Percentiles rank a stretch among this genome's conserved stretches.
phyloP scores from a whole-genome alignment of 2,113 vertebrate genomes.

The Phyllopteryx taeniolatus region DNA sequence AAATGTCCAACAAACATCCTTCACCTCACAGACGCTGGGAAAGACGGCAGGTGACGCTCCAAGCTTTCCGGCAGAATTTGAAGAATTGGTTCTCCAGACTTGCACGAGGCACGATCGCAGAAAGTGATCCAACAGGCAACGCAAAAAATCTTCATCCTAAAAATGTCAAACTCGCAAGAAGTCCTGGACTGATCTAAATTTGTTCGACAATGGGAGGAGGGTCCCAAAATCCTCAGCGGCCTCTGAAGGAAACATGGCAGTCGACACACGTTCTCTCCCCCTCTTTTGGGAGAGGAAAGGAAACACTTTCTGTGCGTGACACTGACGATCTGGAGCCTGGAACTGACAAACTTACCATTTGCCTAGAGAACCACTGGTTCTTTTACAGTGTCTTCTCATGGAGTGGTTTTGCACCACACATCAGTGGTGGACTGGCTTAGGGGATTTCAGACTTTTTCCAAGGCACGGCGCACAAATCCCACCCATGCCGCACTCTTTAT shows the following conservation, averaged over 20 bases:
- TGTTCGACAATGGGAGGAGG: constrained; percentile 45
- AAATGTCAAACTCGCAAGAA: constrained; percentile 58
- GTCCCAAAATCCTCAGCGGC: constrained; percentile 51
- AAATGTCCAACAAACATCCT: constrained; percentile 42
- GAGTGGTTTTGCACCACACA: constrained; percentile 57
- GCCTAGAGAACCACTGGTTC: constrained; percentile 72
- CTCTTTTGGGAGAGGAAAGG: constrained; percentile 40
- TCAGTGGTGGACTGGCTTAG: constrained; percentile 48
- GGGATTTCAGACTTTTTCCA: constrained; percentile 67
- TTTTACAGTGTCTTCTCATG: constrained; percentile 66
- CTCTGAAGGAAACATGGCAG: constrained; percentile 45
- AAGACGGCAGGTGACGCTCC: constrained; percentile 36
- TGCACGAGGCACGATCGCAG: constrained; percentile 36
- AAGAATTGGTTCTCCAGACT: constrained; percentile 70
- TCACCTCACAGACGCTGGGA: constrained; percentile 51
- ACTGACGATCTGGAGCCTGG: constrained; percentile 50
- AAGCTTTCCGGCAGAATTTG: constrained; percentile 69
- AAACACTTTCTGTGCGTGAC: constrained; percentile 75
- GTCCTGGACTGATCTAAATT: constrained; percentile 52
- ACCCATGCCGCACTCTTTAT: constrained; percentile 60
- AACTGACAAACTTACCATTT: constrained; percentile 61
- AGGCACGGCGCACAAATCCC: constrained; percentile 79
- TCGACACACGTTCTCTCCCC: constrained; percentile 34
- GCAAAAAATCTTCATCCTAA: constrained; percentile 75
- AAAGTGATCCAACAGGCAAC: constrained; percentile 62